A percentile compares a stretch with the other conserved stretches of the same genome.
phyloP scores from a whole-genome alignment of 2,797 vertebrate genomes.

The Thaleichthys pacificus region DNA sequence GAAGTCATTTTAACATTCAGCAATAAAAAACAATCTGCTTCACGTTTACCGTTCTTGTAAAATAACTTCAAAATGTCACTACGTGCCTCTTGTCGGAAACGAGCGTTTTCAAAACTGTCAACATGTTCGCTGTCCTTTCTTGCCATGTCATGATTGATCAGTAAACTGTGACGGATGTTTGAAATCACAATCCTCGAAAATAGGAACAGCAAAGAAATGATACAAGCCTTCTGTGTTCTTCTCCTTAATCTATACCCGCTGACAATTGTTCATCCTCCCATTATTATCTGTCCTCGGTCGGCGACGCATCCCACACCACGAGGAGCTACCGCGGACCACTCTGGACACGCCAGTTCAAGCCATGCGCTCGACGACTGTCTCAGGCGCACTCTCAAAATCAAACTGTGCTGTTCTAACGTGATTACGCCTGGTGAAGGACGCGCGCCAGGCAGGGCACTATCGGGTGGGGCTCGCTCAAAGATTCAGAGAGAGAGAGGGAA shows the following conservation, averaged over 20 bases:
- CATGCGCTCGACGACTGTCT: conserved; percentile 13
- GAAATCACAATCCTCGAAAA: conserved; percentile 4
- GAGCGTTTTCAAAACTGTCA: conserved; percentile 14
- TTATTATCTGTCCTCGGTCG: conserved; percentile 1
- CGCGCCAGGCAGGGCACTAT: not conserved
- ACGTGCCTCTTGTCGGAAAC: not conserved
- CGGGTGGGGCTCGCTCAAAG: conserved; percentile 13
- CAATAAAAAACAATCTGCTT: conserved; percentile 11
- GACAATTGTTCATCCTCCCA: conserved; percentile 5
- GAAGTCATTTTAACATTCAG: conserved; percentile 15
- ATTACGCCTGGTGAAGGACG: conserved; percentile 35
- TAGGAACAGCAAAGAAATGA: not conserved
- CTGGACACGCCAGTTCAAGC: conserved; percentile 24
- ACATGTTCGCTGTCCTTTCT: conserved; percentile 10
- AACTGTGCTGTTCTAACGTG: conserved; percentile 24
- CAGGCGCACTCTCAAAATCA: conserved; percentile 22
- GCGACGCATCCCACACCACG: not conserved
- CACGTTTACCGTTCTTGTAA: conserved; percentile 10
- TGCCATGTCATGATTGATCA: conserved; percentile 7
- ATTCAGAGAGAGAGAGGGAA: conserved; percentile 5
- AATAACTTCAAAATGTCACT: not conserved
- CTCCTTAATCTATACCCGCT: not conserved
- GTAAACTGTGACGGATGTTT: not conserved
- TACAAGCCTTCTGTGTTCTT: conserved; percentile 6
- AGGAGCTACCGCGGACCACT: conserved; percentile 9